Percentiles rank a stretch among this genome's conserved stretches.
phyloP scores from a whole-genome alignment of 2,797 vertebrate species.

The Australoheros facetus region DNA sequence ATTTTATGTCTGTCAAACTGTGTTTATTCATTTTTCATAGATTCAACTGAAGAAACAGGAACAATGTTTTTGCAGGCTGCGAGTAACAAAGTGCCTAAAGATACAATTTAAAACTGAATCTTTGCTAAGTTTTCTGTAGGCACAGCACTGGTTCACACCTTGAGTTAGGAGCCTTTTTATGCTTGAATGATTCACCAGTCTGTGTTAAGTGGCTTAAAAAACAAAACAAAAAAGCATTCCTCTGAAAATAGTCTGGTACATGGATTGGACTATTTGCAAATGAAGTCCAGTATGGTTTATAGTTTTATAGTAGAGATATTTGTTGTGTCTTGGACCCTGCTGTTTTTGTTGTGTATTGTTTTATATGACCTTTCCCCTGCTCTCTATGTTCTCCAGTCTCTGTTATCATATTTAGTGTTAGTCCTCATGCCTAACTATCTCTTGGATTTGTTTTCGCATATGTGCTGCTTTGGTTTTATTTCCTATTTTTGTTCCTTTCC shows the following conservation, averaged over 20 bases:
- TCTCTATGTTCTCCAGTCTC: neutral
- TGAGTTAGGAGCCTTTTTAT: neutral
- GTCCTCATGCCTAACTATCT: neutral
- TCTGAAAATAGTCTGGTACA: neutral
- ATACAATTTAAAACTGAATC: too few relatives aligned
- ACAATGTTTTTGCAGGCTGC: neutral
- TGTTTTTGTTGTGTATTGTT: neutral
- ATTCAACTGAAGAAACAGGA: neutral
- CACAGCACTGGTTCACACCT: neutral
- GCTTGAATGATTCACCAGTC: neutral
- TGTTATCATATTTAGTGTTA: neutral
- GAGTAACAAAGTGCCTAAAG: neutral
- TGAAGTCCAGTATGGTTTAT: neutral
- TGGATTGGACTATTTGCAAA: neutral
- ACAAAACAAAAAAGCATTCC: neutral
- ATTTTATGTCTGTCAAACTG: too few relatives aligned
- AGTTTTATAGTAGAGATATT: neutral
- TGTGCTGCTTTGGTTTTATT: neutral
- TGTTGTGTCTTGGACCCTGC: neutral
- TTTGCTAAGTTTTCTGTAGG: too few relatives aligned
- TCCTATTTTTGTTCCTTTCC: neutral
- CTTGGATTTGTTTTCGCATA: neutral
- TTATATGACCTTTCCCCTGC: neutral
- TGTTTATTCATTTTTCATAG: neutral
- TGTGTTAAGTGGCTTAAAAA: neutral